Evolutionary conservation across 2,888 invertebrate species (phyloP).

Genomic region (Epirrhoe tristata): DNA sequence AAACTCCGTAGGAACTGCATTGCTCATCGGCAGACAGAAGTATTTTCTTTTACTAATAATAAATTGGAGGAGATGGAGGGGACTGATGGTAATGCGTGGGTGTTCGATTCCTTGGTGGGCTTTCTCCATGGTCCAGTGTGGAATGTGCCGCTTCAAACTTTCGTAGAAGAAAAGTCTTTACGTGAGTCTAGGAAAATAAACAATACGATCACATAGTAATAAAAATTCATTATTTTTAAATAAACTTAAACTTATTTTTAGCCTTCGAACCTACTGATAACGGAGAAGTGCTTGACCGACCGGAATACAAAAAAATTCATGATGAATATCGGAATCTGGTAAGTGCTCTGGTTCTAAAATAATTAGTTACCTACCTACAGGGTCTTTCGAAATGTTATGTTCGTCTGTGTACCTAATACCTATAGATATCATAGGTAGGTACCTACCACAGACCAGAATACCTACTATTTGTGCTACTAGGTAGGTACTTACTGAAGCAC

Average conservation of each 20-base stretch:
- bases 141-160: slow-evolving; percentile 95
- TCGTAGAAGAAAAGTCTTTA: slow-evolving; percentile 96
- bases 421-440: neutral
- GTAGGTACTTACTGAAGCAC: too few relatives aligned
- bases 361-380: slow-evolving; percentile 12
- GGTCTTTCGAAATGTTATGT: too few relatives aligned
- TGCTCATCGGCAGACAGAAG: neutral
- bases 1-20: neutral
- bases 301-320: slow-evolving; percentile 91
- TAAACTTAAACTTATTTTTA: slow-evolving; percentile 59
- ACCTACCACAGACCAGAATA: neutral
- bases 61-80: slow-evolving; percentile 56
- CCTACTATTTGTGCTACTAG: too few relatives aligned
- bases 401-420: too few relatives aligned
- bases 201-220: neutral
- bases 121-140: slow-evolving; percentile 97
- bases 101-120: slow-evolving; percentile 95
- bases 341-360: slow-evolving; percentile 36
- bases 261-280: slow-evolving; percentile 93
- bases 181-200: slow-evolving; percentile 84
- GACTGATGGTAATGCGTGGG: slow-evolving; percentile 91
- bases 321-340: slow-evolving; percentile 95
- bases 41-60: neutral
- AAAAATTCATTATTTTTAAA: neutral
- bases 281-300: slow-evolving; percentile 87